phyloP scores from a whole-genome alignment of 2,888 invertebrate genomes.

The Xanthorhoe designata region DNA sequence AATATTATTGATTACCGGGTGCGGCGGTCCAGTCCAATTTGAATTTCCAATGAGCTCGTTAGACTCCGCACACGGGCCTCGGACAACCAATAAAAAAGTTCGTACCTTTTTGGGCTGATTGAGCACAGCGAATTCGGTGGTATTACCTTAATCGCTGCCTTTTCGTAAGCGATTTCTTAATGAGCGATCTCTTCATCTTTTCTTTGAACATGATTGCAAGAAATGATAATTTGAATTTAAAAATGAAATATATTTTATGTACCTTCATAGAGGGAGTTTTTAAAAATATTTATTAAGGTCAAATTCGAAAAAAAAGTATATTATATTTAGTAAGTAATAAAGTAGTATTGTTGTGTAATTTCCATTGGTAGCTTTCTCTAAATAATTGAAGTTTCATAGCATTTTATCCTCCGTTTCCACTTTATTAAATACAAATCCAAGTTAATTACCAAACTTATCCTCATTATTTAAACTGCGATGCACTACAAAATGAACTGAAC shows the following conservation, averaged over 20 bases:
- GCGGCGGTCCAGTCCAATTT: conserved; percentile 78
- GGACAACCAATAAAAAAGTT: conserved; percentile 75
- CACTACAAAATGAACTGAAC: conserved; percentile 29
- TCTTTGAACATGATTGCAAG: conserved; percentile 4
- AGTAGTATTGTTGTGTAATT: neutral
- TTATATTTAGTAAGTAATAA: no score
- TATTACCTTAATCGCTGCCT: conserved; percentile 62
- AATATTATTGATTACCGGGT: conserved; percentile 84
- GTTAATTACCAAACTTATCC: conserved; percentile 22
- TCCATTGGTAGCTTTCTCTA: neutral
- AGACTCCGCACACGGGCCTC: conserved; percentile 69
- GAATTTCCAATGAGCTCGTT: conserved; percentile 85
- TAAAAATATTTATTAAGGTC: no score
- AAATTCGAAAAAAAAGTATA: no score
- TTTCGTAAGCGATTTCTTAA: conserved; percentile 55
- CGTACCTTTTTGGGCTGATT: conserved; percentile 72
- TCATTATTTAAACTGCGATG: conserved; percentile 18
- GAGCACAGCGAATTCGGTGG: conserved; percentile 58
- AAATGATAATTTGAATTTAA: neutral
- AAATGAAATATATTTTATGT: no score
- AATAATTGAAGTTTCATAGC: neutral
- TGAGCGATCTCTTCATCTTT: conserved; percentile 37
- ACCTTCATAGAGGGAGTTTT: no score
- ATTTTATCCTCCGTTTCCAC: neutral
- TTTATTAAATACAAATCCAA: conserved; percentile 7